Percentiles rank a stretch among this genome's conserved stretches.
These are phyloP conservation scores for Danio jaintianensis DNA, from an alignment of 2,797 vertebrate species.

Conservation along the genomic window DNA sequence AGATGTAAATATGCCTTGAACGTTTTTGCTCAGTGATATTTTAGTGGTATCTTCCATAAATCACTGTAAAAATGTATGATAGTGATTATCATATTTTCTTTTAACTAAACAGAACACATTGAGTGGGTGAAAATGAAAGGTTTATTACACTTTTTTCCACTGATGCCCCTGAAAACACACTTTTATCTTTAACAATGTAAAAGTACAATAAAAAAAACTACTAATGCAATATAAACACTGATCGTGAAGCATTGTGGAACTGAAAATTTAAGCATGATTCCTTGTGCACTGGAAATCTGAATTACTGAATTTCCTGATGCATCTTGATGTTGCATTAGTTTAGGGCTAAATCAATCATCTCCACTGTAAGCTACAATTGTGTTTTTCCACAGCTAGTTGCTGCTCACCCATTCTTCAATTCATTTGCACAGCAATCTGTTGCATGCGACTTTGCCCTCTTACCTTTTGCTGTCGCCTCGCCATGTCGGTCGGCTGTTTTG, in stretches of 20 bases:
- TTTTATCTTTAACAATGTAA: too few relatives aligned
- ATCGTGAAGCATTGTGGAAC: neutral
- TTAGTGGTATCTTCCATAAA: too few relatives aligned
- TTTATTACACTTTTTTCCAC: too few relatives aligned
- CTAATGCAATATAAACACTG: too few relatives aligned
- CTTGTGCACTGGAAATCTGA: neutral
- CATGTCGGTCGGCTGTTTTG: slow-evolving; percentile 98
- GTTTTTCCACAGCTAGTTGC: neutral
- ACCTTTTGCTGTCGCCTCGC: slow-evolving; percentile 98
- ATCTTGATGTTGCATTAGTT: neutral
- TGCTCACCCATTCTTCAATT: neutral
- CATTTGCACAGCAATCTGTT: slow-evolving; percentile 45
- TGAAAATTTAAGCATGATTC: neutral
- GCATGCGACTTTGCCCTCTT: slow-evolving; percentile 63
- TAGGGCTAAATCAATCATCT: neutral
- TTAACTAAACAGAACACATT: too few relatives aligned
- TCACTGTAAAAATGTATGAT: too few relatives aligned
- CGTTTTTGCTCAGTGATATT: too few relatives aligned
- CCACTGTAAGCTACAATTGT: neutral
- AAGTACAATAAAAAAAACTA: too few relatives aligned
- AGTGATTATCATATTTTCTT: too few relatives aligned
- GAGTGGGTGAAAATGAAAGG: too few relatives aligned
- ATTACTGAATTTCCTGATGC: neutral
- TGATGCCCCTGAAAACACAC: too few relatives aligned
- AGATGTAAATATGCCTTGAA: too few relatives aligned